Evolutionary conservation across 2,797 vertebrate species (phyloP).

Genomic region (Catostomus latipinnis): DNA sequence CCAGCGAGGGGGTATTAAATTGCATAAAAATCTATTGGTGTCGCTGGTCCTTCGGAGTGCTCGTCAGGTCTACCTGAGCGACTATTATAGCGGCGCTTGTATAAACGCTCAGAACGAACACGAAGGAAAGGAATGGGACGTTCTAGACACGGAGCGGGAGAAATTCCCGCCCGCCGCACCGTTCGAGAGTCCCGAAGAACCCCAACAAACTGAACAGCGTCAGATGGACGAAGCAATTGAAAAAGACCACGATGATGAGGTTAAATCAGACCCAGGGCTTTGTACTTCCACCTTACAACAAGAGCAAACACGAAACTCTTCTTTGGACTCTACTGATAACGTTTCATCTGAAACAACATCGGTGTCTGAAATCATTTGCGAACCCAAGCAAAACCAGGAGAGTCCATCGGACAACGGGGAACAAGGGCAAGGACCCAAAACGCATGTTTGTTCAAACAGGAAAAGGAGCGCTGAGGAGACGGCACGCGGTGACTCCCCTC

Average conservation of each 20-base stretch:
- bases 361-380: slow-evolving; percentile 7
- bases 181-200: slow-evolving; percentile 25
- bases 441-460: slow-evolving; percentile 56
- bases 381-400: not conserved
- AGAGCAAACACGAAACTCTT: not conserved
- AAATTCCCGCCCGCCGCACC: slow-evolving; percentile 22
- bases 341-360: slow-evolving; percentile 1
- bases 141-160: slow-evolving; percentile 49
- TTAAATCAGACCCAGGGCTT: slow-evolving; percentile 2
- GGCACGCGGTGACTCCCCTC: slow-evolving; percentile 43
- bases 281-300: not conserved
- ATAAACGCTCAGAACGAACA: slow-evolving; percentile 57
- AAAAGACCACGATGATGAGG: slow-evolving; percentile 27
- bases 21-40: slow-evolving; percentile 88
- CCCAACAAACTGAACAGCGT: not conserved
- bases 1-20: slow-evolving; percentile 86
- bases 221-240: not conserved
- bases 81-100: slow-evolving; percentile 67
- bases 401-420: slow-evolving; percentile 5
- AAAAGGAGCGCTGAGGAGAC: slow-evolving; percentile 63
- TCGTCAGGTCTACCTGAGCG: slow-evolving; percentile 84
- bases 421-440: slow-evolving; percentile 5
- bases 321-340: not conserved
- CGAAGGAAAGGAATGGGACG: slow-evolving; percentile 59
- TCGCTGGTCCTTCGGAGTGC: slow-evolving; percentile 87